Base-by-base conservation (phyloP, 2,888 invertebrate genomes). In the Tethea ocularis region DNA sequence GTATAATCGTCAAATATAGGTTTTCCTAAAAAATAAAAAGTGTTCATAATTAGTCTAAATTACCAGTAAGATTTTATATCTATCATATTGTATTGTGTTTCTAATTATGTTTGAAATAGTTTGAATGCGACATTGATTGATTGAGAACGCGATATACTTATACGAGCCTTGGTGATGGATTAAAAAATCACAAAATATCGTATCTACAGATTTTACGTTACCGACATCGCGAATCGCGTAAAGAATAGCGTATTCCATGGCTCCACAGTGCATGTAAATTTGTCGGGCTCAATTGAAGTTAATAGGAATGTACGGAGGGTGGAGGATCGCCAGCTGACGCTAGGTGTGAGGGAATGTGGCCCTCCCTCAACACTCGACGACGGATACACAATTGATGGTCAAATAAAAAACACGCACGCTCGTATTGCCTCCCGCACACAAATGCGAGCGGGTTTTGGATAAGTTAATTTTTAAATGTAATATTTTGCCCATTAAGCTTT, bases 281-380 rank as follows among this genome's bases (percentile, higher is more conserved):
- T 92, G 91, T 91, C 86, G 84, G 78, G 88, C 91, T 91, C 92
- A 93, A 93, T 93, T 93, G 93, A 92, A 93, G 92, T 92, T 92
- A 92, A 92, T 92, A 91, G 87, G 86, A 84, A 84, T 78, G 81
- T 80, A 72, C 81, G 83, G 89, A 91, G 92, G 92, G 54, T 92
- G 87, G 87, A 86, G 89, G 87, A 81, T 78, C 74, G 80, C 87
- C 91, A 91, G 92, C 92, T 92, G 92, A 89, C 91, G 89, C 83
- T 86, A 90, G 89, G 91, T 92, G 92, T 91, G 91, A 91, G 91
- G 91, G 93, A 93, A 93, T 93, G 86, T 76, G 72, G 83, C 86
- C 90, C 90, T 89, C 87, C 84, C 84, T 78, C 73, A 67, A 67
- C 74, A 80, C 75, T 72, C 79, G 84, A 81, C 81, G 84, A 83